phyloP scores from a whole-genome alignment of 2,113 vertebrate species.

The Onychostoma macrolepis region DNA sequence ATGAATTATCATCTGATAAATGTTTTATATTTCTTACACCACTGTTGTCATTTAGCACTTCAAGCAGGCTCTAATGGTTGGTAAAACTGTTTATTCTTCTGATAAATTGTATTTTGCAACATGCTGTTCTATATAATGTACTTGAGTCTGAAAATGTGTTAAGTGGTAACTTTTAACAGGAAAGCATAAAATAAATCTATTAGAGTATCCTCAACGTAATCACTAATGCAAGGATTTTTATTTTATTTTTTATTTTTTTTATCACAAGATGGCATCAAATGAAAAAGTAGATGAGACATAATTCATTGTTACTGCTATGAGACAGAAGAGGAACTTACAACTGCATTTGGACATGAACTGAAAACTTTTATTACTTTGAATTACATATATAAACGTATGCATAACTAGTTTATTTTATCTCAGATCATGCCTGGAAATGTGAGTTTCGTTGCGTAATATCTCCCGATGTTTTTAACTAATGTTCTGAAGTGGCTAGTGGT shows the following conservation, averaged over 20 bases:
- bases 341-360: not conserved
- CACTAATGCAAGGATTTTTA: not conserved
- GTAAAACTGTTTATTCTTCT: not conserved
- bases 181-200: conserved; percentile 2
- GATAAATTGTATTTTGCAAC: not conserved
- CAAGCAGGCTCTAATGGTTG: not conserved
- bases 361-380: not conserved
- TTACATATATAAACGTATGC: not conserved
- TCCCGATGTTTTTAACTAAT: not conserved
- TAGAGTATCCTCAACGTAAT: not conserved
- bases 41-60: not conserved
- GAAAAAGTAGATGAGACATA: not conserved
- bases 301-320: not conserved
- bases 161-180: not conserved
- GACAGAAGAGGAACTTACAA: not conserved
- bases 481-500: not conserved
- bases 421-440: not conserved
- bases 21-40: not conserved
- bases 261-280: not conserved
- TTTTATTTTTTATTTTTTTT: not conserved
- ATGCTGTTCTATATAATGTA: not conserved
- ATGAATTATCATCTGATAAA: not conserved
- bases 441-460: not conserved
- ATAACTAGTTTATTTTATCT: not conserved
- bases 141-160: not conserved